These are phyloP conservation scores for Harpagifer antarcticus DNA, from an alignment of 2,797 vertebrate species.

Conservation along the genomic window DNA sequence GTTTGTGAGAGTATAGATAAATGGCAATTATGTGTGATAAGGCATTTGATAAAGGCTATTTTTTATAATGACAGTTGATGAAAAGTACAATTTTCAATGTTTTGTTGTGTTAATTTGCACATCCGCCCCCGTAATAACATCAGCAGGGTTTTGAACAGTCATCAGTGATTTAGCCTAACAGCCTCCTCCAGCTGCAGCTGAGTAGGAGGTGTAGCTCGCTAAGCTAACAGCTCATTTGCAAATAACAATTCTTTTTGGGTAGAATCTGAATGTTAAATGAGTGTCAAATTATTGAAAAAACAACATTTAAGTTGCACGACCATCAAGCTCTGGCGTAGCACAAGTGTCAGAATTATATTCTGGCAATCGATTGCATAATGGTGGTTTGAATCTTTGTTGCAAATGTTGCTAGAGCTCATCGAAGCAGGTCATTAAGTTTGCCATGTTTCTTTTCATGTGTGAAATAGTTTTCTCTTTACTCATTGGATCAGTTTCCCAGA, in stretches of 20 bases:
- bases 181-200: constrained; percentile 65
- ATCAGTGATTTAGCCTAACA: constrained; percentile 45
- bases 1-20: constrained; percentile 50
- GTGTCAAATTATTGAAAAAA: constrained; percentile 10
- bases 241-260: constrained; percentile 25
- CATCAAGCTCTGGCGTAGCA: constrained; percentile 21
- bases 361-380: constrained; percentile 9
- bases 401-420: constrained; percentile 37
- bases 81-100: constrained; percentile 32
- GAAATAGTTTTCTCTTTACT: constrained; percentile 25
- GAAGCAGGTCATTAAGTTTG: constrained; percentile 23
- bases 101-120: constrained; percentile 69
- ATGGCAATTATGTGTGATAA: constrained; percentile 28
- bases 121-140: constrained; percentile 45
- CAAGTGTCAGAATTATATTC: not conserved
- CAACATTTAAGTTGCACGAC: constrained; percentile 28
- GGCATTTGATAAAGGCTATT: constrained; percentile 57
- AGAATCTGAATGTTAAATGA: constrained; percentile 47
- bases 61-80: constrained; percentile 45
- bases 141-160: constrained; percentile 48
- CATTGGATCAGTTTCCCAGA: constrained; percentile 35
- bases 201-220: constrained; percentile 59
- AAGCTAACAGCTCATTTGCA: constrained; percentile 53
- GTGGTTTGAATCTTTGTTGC: constrained; percentile 30
- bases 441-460: constrained; percentile 44